Evolutionary conservation across 2,888 invertebrate species (phyloP), one percentile per base, ranked within the genome.

Genomic region (Lasius fuliginosus): DNA sequence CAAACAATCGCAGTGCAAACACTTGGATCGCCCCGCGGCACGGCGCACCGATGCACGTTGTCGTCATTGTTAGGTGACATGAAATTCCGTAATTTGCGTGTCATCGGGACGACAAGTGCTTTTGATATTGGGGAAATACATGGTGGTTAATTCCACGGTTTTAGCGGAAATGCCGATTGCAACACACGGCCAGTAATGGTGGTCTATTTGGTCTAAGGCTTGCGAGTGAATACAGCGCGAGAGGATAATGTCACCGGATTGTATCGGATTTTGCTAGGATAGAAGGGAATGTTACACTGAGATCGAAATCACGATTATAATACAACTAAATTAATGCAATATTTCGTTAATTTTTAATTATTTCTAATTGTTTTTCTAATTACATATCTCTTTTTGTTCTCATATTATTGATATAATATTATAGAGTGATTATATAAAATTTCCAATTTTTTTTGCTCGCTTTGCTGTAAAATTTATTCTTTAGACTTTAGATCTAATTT

Each of bases 1-100:
- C 89, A 92, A 92, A 91, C 92, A 92, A 89, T 87, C 85, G 81
- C 60, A 85, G 85, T 53, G 81, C 88, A 89, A 90, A 92, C 87
- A 89, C 76, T 89, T 87, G 83, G 33, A 30, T 64, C 56, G 56
- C 40, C 49, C 49, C 18, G 36, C 40, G 64, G 67, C 33, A 15
- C 53, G 27, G 27, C 58, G 73, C 56, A 42, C n/a, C 58, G 79
- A 30, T 69, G 56, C 30, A 56, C 71, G 53, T 67, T 27, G 53
- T 12, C 23, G 68, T 79, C 40, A 53, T 53, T 53, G 79, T 79
- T 71, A 71, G 79, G 71, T 79, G 71, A 79, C 49, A 71, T 71
- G 58, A 71, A 79, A 79, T 79, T 79, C 60, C 46, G 79, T 79
- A 79, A 79, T 79, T 79, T 79, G 71, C 71, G 71, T 79, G 79